Evolutionary conservation across 2,797 vertebrate species (phyloP).

Genomic region (Ciconia nigra): DNA sequence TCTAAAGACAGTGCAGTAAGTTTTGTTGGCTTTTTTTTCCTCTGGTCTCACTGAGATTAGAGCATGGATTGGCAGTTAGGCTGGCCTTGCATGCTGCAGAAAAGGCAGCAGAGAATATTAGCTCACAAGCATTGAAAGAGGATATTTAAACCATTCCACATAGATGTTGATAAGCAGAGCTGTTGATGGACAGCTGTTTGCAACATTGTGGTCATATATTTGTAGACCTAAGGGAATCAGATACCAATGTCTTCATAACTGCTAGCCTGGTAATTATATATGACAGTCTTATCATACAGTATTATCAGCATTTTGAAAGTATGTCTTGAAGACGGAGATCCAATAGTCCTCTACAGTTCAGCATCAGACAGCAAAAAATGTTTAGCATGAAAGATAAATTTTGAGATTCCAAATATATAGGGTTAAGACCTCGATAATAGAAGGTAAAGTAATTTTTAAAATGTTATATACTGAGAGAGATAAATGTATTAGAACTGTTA

Average conservation of each 20-base stretch:
- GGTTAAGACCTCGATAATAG: background rate
- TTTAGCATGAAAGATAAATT: background rate
- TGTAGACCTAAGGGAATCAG: slow-evolving; percentile 48
- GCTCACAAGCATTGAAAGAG: background rate
- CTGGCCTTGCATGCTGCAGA: background rate
- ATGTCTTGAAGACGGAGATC: background rate
- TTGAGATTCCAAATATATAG: background rate
- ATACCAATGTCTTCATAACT: slow-evolving; percentile 28
- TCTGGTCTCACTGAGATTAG: background rate
- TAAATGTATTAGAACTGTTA: slow-evolving; percentile 6
- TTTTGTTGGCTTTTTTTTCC: background rate
- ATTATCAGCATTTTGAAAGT: slow-evolving; percentile 47
- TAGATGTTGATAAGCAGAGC: slow-evolving; percentile 12
- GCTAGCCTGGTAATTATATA: slow-evolving; percentile 42
- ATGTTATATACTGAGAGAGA: background rate
- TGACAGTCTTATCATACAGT: slow-evolving; percentile 44
- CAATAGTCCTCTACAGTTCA: background rate
- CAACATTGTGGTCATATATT: slow-evolving; percentile 18
- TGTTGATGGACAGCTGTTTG: slow-evolving; percentile 45
- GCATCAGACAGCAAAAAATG: background rate
- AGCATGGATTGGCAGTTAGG: background rate
- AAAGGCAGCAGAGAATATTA: background rate
- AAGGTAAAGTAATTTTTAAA: background rate
- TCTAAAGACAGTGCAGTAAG: background rate
- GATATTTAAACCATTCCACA: slow-evolving; percentile 9